A percentile compares a stretch with the other conserved stretches of the same genome.
Evolutionary conservation across 2,888 invertebrate species (phyloP).

Genomic region (Onthophagus sagittarius): DNA sequence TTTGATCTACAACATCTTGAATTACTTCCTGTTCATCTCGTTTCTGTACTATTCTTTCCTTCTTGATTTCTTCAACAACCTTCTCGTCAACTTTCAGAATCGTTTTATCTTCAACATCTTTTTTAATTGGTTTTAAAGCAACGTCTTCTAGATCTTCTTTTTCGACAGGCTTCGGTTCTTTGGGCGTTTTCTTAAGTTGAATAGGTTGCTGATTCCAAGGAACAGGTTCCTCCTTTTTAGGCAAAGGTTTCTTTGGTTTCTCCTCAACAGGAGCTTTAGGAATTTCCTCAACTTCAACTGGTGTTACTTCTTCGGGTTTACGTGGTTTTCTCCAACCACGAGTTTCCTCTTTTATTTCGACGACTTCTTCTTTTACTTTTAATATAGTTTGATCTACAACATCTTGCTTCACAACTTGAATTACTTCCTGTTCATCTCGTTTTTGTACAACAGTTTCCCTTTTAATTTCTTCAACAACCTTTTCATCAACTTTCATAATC

Average conservation of each 20-base stretch:
- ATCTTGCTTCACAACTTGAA: conserved; percentile 23
- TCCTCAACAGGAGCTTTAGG: conserved; percentile 1
- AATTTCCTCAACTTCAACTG: conserved; percentile 14
- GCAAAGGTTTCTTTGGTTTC: conserved; percentile 25
- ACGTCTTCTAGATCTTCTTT: conserved; percentile 49
- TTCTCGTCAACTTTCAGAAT: conserved; percentile 22
- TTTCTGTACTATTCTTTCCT: neutral
- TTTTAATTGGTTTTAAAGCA: conserved; percentile 53
- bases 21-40: conserved; percentile 16
- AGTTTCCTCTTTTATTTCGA: conserved; percentile 15
- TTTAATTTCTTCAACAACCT: neutral
- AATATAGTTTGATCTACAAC: conserved; percentile 20
- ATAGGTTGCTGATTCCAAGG: conserved; percentile 61
- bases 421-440: conserved; percentile 19
- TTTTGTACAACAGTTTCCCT: conserved; percentile 14
- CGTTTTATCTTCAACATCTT: conserved; percentile 22
- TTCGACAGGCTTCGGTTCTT: conserved; percentile 41
- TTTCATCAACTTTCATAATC: conserved; percentile 22
- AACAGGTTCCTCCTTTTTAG: conserved; percentile 36
- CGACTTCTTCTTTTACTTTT: conserved; percentile 15
- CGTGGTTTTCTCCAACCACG: conserved; percentile 30
- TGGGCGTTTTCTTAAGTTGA: conserved; percentile 47
- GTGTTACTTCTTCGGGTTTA: conserved; percentile 25
- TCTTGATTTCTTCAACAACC: neutral
- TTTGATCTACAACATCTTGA: conserved; percentile 18